Base-by-base conservation (phyloP, 1,140 invertebrate genomes). In the Ostrea edulis region DNA sequence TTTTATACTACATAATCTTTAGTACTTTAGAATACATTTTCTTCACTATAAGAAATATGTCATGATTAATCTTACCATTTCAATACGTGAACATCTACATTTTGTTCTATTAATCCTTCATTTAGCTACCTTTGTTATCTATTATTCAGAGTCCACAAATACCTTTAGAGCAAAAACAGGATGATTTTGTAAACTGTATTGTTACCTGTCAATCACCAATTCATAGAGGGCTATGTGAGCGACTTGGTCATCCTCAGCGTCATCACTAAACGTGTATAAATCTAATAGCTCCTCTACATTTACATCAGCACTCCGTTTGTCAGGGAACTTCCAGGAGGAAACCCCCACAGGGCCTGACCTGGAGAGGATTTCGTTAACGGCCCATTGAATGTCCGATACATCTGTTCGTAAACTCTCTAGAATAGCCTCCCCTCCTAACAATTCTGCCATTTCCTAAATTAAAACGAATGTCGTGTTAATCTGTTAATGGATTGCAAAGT, bases 311-410 rank as follows among this genome's bases (percentile, higher is more conserved):
- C 93, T 92, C 22, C 87, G 82, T 86, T 94, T 94, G 87, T 95
- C 94, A 11, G 94, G 94, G 86, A 94, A 95, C 83, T 95, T 95
- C 94, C 94, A 95, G n/a, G 94, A 95, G 14, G 92, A 90, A 68
- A 86, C 90, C 8, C 88, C 53, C 3, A 94, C 89, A 8, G 94
- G 94, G 11, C 94, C 94, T 55, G 91, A 86, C 22, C 93, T 87
- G n/a, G 93, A 94, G 0, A 93, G 84, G 25, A 94, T 90, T 84
- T 94, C 93, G 62, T 68, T 82, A 12, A 95, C 91, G 53, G 92
- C 92, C 88, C 89, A 90, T 84, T 95, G 94, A 0, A 95, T 86
- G 89, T 95, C 94, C 44, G 90, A 84, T 4, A 95, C 91, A 91
- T 95, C 94, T 71, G 86, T 93, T 52, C 90, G 88, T 5, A 95